Base-by-base conservation (phyloP, 2,888 invertebrate genomes). In the Tinea semifulvella region DNA sequence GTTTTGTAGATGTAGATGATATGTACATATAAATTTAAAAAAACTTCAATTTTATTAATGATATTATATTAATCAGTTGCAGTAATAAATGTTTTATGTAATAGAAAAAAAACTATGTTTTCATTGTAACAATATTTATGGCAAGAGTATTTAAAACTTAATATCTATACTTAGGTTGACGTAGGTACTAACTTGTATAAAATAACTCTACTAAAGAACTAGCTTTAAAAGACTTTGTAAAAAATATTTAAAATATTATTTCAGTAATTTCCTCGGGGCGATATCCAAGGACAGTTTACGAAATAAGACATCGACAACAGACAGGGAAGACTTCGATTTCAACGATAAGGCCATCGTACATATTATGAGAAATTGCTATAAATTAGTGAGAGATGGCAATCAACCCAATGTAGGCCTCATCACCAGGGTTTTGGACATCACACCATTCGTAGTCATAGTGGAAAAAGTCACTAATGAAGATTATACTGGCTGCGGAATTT, bases 351-450 rank as follows among this genome's bases (percentile, higher is more conserved):
- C 90, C 3, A 72, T 82, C 6, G 85, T 84, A 52, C 83, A 85
- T 6, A 62, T 90, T 14, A 85, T 88, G 52, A 88, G 88, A 56
- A 89, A 91, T 57, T 91, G 88, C 61, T 87, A 89, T 48, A 89
- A 89, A 72, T 82, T 93, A 16, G 80, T 85, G 38, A 73, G 85
- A 43, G 50, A 54, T 51, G 60, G 54, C 19, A 55, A 53, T 13
- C 14, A 31, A 7, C 22, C 25, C 11, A 84, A 84, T 7, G 71
- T 96, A 10, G 92, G 93, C 3, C 82, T 84, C 51, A 75, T 94
- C 35, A 92, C 94, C 1, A 82, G 91, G 44, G 85, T 94, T 57
- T 79, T 96, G 44, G 93, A 96, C 62, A 86, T 87, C 43, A 89
- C 95, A 51, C 82, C 89, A 17, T 93, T 88, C 63, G 92, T 90